Evolutionary conservation across 2,797 vertebrate genomes (phyloP), one percentile per base, ranked within the genome.

Genomic region (Schizopygopsis malacanthus): DNA sequence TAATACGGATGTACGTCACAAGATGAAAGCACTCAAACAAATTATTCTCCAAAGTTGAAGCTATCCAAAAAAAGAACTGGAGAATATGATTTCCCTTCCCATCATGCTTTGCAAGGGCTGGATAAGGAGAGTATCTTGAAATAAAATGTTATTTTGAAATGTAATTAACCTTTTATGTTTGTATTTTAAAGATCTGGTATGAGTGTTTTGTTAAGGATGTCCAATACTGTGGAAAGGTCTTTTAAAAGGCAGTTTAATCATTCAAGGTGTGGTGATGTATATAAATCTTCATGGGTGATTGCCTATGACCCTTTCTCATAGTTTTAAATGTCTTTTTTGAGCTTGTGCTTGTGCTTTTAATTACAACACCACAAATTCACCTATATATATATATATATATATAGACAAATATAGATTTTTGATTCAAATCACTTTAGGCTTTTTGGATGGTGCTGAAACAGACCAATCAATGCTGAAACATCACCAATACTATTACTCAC

Each of bases 231-330:
- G 81, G 11, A 82, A 18, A 45, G 54, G 25, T 73, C 11, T 73
- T 67, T 82, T 72, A 73, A 61, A 59, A 18, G n/a, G 10, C 52
- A 59, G 43, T 56, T 39, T 41, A 70, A 81, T 37, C 13, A 43
- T 59, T 72, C 10, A 43, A 6, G 25, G 11, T 33, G 28, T 52
- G 18, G 41, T n/a, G 6, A 25, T 59, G 39, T 12, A 39, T 41
- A 13, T 22, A 41, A 22, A 61, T 25, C 15, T 43, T n/a, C 0
- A 9, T 56, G 15, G 15, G n/a, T 71, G 22, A 25, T 71, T 73
- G 5, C 43, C 41, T 25, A 25, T 25, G 12, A 73, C 71, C 43
- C 12, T 28, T 50, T 50, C 25, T 33, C 4, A 6, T 33, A 52
- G 72, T 75, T 75, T 10, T 71, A 71, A 71, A 71, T 71, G 9